These are phyloP conservation scores for Athripsodes cinereus DNA, from an alignment of 2,888 invertebrate species.

Conservation along the genomic window DNA sequence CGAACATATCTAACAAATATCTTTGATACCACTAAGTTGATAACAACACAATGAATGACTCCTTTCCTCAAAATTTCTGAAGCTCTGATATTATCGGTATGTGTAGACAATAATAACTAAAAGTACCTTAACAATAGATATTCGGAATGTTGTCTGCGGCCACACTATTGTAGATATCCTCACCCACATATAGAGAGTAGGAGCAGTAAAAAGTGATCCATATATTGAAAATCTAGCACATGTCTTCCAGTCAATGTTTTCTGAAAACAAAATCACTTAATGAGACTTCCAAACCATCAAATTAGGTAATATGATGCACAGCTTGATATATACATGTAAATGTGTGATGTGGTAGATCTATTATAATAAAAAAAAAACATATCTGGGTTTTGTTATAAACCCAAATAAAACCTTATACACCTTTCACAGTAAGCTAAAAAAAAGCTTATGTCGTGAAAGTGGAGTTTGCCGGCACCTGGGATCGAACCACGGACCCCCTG, in stretches of 20 bases:
- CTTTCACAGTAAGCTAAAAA: too few relatives aligned
- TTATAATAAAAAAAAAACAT: too few relatives aligned
- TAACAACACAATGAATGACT: neutral
- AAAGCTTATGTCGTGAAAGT: too few relatives aligned
- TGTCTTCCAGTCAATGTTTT: conserved; percentile 54
- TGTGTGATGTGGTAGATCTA: too few relatives aligned
- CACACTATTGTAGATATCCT: conserved; percentile 68
- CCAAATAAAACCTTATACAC: too few relatives aligned
- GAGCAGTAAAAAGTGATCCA: conserved; percentile 77
- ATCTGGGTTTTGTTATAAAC: too few relatives aligned
- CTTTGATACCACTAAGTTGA: neutral
- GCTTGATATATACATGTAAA: neutral
- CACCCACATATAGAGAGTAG: conserved; percentile 75
- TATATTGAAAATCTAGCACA: conserved; percentile 68
- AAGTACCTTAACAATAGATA: conserved; percentile 66
- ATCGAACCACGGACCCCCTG: too few relatives aligned
- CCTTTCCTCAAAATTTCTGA: neutral
- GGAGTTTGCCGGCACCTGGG: too few relatives aligned
- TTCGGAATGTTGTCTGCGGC: conserved; percentile 64
- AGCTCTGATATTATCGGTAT: neutral
- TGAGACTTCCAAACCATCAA: too few relatives aligned
- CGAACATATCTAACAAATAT: neutral
- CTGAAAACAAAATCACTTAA: conserved; percentile 3
- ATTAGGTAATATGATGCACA: too few relatives aligned
- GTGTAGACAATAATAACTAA: neutral